phyloP scores from a whole-genome alignment of 2,797 vertebrate genomes.

The Ciconia nigra region DNA sequence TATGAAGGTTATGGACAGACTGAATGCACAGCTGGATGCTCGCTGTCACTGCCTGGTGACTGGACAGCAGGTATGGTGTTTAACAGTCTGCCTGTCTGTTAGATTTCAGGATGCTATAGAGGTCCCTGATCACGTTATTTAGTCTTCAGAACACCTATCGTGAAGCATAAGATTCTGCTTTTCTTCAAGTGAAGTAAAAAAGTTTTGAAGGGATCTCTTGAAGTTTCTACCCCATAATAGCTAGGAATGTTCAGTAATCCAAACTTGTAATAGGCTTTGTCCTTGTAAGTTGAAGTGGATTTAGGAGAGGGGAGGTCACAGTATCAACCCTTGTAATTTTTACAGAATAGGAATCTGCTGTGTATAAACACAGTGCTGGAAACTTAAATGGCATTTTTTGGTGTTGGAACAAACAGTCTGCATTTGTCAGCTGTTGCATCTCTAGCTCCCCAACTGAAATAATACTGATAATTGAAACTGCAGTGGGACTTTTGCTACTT shows the following conservation, averaged over 20 bases:
- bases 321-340: neutral
- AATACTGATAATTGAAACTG: neutral
- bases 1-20: slow-evolving; percentile 98
- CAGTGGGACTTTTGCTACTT: neutral
- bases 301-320: neutral
- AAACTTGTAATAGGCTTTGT: neutral
- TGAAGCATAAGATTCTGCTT: neutral
- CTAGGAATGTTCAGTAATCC: neutral
- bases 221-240: neutral
- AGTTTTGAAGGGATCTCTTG: neutral
- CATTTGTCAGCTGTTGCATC: neutral
- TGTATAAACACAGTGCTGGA: neutral
- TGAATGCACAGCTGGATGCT: slow-evolving; percentile 92
- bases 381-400: neutral
- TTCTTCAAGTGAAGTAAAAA: neutral
- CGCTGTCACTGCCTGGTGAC: slow-evolving; percentile 90
- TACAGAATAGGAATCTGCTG: neutral
- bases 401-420: neutral
- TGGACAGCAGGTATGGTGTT: slow-evolving; percentile 88
- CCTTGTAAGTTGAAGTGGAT: neutral
- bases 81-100: neutral
- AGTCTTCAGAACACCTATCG: neutral
- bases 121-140: neutral
- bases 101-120: neutral
- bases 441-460: neutral